Conservation (phyloP, 2,113 vertebrate genomes). For the Mus pahari region DNA sequence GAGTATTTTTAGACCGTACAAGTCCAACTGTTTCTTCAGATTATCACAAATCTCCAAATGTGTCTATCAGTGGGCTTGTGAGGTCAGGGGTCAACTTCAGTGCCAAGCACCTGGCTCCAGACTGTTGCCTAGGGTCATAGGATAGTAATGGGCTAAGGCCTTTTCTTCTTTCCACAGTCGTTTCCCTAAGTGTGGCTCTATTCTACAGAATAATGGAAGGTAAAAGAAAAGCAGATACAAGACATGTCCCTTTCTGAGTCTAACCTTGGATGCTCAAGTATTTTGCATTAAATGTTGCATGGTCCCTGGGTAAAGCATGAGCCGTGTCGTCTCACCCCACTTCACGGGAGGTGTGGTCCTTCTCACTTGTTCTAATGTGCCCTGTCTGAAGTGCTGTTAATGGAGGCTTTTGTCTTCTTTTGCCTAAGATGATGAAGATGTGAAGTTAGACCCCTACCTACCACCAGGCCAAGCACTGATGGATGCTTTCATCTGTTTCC, state of each 20-base stretch:
- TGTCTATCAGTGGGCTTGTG: background rate
- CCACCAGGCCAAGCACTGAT: background rate
- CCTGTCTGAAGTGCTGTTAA: background rate
- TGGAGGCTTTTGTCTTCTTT: background rate
- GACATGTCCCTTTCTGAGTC: no score
- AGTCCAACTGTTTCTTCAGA: background rate
- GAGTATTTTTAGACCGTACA: background rate
- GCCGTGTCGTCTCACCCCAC: background rate
- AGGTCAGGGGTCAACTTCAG: background rate
- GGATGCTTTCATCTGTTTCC: background rate
- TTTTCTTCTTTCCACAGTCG: background rate
- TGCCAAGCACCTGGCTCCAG: background rate
- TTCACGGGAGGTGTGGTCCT: background rate
- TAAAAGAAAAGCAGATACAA: background rate
- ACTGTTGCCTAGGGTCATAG: background rate
- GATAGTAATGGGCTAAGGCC: no score
- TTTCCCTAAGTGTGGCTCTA: no score
- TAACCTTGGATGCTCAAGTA: background rate
- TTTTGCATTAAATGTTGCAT: background rate
- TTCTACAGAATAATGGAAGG: no score
- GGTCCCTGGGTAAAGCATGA: background rate
- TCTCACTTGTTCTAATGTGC: fast-evolving
- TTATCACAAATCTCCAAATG: background rate
- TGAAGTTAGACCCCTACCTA: background rate
- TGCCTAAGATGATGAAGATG: background rate